Percentiles rank a stretch among this genome's conserved stretches.
phyloP scores from a whole-genome alignment of 2,797 vertebrate genomes.

The Urocyon cinereoargenteus region DNA sequence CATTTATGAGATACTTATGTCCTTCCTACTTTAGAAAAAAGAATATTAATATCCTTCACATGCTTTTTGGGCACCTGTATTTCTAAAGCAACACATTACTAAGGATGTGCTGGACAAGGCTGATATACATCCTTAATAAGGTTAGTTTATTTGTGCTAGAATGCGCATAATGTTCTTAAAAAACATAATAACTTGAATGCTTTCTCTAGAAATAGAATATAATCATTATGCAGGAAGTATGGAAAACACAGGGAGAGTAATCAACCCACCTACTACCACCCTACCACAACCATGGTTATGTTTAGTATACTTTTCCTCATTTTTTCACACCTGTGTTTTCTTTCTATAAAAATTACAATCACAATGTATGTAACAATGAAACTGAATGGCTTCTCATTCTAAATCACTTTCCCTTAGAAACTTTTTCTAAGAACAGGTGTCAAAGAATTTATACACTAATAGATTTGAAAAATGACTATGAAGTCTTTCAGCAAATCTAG shows the following conservation, averaged over 20 bases:
- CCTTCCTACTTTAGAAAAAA: not conserved
- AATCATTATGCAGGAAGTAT: not conserved
- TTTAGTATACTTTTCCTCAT: not conserved
- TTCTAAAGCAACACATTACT: not conserved
- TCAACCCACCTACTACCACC: not conserved
- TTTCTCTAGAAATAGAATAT: not conserved
- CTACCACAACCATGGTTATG: not conserved
- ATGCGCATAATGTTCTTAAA: not conserved
- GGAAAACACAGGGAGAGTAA: not conserved
- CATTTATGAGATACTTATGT: rapidly evolving
- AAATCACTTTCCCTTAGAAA: not conserved
- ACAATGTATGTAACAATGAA: not conserved
- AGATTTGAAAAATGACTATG: not conserved
- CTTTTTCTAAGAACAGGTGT: not conserved
- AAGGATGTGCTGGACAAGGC: not conserved
- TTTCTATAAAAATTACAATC: not conserved
- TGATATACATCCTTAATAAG: not conserved
- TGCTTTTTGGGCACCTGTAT: not conserved
- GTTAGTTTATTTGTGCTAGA: not conserved
- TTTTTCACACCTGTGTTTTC: not conserved
- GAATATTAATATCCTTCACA: not conserved
- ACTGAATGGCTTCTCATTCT: not conserved
- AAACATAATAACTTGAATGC: not conserved
- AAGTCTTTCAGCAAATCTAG: not conserved
- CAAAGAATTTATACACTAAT: not conserved